These are phyloP conservation scores for Patella caerulea DNA, from an alignment of 2,888 invertebrate genomes.

Conservation along the genomic window DNA sequence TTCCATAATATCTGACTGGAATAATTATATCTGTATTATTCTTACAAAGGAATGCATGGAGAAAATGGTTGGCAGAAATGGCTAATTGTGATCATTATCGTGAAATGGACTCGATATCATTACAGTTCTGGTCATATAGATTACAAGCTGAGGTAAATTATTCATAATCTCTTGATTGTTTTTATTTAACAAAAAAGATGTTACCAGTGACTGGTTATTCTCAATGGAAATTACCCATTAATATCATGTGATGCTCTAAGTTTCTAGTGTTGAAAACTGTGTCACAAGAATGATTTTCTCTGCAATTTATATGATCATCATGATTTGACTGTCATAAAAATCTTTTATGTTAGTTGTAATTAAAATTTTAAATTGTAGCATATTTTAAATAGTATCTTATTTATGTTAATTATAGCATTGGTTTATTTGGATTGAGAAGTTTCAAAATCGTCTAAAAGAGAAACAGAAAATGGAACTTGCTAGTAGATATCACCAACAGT, in stretches of 20 bases:
- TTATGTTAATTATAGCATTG: conserved; percentile 47
- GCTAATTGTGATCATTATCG: conserved; percentile 36
- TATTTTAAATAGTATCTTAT: background rate
- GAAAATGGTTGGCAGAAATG: conserved; percentile 42
- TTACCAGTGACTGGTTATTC: no score
- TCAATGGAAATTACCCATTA: no score
- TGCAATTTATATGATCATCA: no score
- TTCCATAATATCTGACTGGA: no score
- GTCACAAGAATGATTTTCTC: no score
- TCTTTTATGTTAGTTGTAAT: no score
- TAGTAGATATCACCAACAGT: conserved; percentile 44
- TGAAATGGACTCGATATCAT: conserved; percentile 49
- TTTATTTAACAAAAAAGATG: no score
- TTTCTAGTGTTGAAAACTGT: no score
- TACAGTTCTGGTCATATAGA: conserved; percentile 64
- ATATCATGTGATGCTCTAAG: no score
- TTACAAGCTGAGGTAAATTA: conserved; percentile 55
- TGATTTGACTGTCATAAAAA: no score
- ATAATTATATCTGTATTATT: background rate
- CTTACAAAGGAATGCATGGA: conserved; percentile 46
- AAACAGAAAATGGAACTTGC: conserved; percentile 49
- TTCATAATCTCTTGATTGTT: no score
- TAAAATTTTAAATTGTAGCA: no score
- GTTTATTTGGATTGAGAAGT: conserved; percentile 53
- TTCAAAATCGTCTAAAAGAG: conserved; percentile 36